Evolutionary conservation across 2,797 vertebrate species (phyloP), one percentile per base, ranked within the genome.

Genomic region (Myotis pilosus): DNA sequence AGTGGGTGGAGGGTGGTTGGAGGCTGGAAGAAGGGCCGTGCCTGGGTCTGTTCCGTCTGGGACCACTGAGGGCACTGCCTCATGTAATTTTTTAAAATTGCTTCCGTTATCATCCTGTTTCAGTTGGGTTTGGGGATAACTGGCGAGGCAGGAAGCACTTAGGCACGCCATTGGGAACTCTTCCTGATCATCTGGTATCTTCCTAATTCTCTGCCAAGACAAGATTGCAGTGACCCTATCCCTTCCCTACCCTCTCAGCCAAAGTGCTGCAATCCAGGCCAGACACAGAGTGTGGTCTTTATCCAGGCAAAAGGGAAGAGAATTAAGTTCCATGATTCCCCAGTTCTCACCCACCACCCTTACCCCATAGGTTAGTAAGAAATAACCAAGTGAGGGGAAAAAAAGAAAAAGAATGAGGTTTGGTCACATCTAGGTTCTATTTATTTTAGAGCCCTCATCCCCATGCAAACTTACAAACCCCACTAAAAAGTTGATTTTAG

Each of bases 251-350:
- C 11, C 72, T 38, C 25, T 62, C 55, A 74, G 47, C 66, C 72
- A 85, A 38, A 53, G 20, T 30, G 75, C 36, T 55, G 16, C 60
- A 51, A 8, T 82, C 16, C 22, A 28, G 8, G 33, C 20, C 11
- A 49, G 15, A 41, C 25, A 69, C 23, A 83, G 38, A 64, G 19
- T 25, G 60, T 11, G n/a, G 60, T 12, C 38, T 69, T 69, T 51
- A 82, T 74, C 81, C 74, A 85, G 64, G 72, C 11, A 72, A 74
- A 76, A 76, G 76, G 87, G 76, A 78, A 62, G 82, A 78, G 87
- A 23, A 38, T 55, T 71, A 25, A 17, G 60, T 76, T 94, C 36
- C 38, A 38, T 22, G 47, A 82, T 71, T 82, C 8, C 11, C 19
- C 19, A 44, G 15, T 82, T 93, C 30, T 71, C 62, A 55, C 55